A percentile compares a stretch with the other conserved stretches of the same genome.
Evolutionary conservation across 2,888 invertebrate species (phyloP).

Genomic region (Noctua fimbriata): DNA sequence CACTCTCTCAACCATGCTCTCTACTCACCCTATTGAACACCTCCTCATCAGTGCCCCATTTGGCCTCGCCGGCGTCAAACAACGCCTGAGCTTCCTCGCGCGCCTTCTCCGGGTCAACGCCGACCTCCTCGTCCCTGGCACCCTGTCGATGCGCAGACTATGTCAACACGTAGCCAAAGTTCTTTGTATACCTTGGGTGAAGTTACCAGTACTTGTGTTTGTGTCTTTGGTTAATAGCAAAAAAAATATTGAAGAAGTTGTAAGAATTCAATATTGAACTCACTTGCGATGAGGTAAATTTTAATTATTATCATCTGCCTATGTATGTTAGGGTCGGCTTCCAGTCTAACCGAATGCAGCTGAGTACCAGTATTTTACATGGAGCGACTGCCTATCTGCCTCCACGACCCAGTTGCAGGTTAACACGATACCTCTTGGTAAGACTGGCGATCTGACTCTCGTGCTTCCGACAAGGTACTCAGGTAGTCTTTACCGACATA

Average conservation of each 20-base stretch:
- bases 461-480: not conserved
- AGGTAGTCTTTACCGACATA: not conserved
- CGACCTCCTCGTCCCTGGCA: constrained; percentile 91
- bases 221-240: not conserved
- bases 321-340: not conserved
- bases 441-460: not conserved
- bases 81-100: constrained; percentile 93
- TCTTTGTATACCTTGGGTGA: constrained; percentile 67
- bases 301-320: not conserved
- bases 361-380: not conserved
- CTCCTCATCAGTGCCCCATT: constrained; percentile 94
- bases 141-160: constrained; percentile 83
- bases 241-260: not conserved
- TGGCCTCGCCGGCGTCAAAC: constrained; percentile 93
- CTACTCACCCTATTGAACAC: constrained; percentile 91
- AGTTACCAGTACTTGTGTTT: constrained; percentile 37
- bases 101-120: constrained; percentile 92
- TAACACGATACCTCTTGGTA: not conserved
- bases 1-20: too few species aligned
- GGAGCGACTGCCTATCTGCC: not conserved
- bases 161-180: constrained; percentile 67
- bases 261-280: not conserved
- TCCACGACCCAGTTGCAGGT: not conserved
- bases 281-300: not conserved
- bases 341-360: too few species aligned